Conservation (phyloP, 2,113 vertebrate genomes). For the Seriola rivoliana region DNA sequence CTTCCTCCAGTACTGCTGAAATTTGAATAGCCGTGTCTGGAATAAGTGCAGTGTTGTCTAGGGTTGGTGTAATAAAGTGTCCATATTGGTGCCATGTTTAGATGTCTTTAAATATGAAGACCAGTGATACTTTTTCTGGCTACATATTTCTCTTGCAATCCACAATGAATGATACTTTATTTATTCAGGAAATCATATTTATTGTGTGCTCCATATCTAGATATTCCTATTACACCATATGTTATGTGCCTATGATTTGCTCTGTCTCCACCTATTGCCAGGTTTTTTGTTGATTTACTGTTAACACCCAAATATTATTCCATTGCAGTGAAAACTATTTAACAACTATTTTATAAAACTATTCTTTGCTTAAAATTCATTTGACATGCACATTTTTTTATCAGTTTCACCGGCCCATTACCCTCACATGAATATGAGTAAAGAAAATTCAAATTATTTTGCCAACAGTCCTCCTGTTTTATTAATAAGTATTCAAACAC, state of each 20-base stretch:
- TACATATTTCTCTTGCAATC: background rate
- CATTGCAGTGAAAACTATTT: background rate
- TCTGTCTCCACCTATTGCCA: background rate
- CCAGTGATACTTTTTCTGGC: background rate
- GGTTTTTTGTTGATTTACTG: constrained; percentile 7
- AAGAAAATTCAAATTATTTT: constrained; percentile 20
- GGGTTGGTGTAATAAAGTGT: background rate
- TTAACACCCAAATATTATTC: background rate
- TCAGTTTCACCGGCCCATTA: constrained; percentile 18
- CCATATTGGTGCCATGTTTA: background rate
- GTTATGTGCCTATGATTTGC: background rate
- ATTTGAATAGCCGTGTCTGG: constrained; percentile 1
- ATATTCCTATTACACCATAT: background rate
- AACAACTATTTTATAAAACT: too few species aligned
- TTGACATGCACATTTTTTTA: constrained; percentile 35
- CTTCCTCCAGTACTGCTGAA: constrained; percentile 4
- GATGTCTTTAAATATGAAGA: background rate
- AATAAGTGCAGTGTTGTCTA: background rate
- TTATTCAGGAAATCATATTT: background rate
- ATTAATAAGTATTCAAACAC: constrained; percentile 37
- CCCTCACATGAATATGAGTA: constrained; percentile 33
- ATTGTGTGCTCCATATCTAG: background rate
- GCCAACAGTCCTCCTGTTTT: constrained; percentile 2
- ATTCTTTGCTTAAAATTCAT: constrained; percentile 25
- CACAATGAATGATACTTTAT: constrained; percentile 4